Conservation (phyloP, 2,797 vertebrate genomes). For the Fratercula arctica region DNA sequence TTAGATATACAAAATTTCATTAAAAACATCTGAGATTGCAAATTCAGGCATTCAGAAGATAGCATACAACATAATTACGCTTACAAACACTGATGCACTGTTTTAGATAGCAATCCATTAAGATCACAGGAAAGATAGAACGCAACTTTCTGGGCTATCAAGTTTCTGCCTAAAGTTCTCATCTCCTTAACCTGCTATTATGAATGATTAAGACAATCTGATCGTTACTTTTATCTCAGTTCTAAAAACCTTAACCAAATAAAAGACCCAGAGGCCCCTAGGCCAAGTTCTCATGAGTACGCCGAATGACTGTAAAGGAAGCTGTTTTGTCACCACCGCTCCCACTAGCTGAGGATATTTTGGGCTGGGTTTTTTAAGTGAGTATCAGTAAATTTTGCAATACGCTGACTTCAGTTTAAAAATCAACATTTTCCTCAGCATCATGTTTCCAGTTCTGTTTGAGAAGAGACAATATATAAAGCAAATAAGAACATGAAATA, state of each 20-base stretch:
- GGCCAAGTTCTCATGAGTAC: conserved; percentile 5
- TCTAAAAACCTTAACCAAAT: background rate
- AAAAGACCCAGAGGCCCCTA: background rate
- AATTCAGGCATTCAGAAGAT: background rate
- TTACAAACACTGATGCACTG: background rate
- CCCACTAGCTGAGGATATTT: background rate
- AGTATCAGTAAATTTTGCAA: background rate
- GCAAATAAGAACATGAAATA: background rate
- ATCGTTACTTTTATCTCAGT: background rate
- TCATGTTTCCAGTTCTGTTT: background rate
- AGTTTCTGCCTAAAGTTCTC: conserved; percentile 15
- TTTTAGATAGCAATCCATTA: conserved; percentile 14
- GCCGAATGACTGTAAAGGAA: background rate
- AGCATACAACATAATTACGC: background rate
- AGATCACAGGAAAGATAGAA: conserved; percentile 7
- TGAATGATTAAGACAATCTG: conserved; percentile 1
- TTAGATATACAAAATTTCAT: background rate
- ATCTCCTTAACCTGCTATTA: conserved; percentile 33
- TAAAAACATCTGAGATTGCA: background rate
- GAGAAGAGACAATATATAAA: background rate
- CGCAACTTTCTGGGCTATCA: background rate
- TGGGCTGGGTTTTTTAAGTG: background rate
- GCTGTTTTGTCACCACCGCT: background rate
- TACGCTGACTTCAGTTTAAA: background rate
- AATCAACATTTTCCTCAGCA: background rate